Conservation (phyloP, 2,113 vertebrate species). For the Petaurus breviceps region DNA sequence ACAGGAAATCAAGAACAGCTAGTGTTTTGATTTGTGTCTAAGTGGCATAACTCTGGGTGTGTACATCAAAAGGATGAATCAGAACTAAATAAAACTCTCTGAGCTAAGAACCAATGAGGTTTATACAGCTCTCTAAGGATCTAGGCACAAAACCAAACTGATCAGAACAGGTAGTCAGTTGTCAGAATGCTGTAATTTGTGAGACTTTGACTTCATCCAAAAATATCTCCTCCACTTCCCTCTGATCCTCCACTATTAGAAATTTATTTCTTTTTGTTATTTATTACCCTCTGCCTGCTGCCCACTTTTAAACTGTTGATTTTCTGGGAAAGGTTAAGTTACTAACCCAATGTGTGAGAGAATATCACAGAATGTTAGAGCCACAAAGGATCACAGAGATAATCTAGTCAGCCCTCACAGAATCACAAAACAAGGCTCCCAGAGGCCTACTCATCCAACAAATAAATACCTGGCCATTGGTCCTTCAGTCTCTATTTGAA, state of each 20-base stretch:
- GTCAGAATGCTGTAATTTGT: neutral
- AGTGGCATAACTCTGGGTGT: neutral
- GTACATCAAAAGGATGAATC: conserved; percentile 39
- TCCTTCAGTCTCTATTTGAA: neutral
- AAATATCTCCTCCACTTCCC: neutral
- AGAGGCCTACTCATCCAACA: neutral
- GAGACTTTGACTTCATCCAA: neutral
- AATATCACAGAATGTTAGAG: neutral
- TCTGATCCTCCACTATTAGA: neutral
- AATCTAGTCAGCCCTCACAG: neutral
- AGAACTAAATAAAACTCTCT: conserved; percentile 8
- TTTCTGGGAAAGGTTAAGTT: neutral
- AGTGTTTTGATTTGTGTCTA: neutral
- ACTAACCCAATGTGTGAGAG: neutral
- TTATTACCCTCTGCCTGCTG: neutral
- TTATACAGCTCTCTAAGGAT: conserved; percentile 9
- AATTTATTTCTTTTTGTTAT: conserved; percentile 41
- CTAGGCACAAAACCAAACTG: neutral
- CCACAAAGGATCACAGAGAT: neutral
- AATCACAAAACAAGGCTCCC: neutral
- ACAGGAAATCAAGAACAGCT: conserved; percentile 35
- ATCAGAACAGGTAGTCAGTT: neutral
- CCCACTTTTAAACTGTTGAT: conserved; percentile 35
- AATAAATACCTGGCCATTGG: neutral
- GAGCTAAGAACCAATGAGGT: conserved; percentile 14